Evolutionary conservation across 53 echinoderm and acorn worm genomes (phyloP).

Genomic region (Patiria pectinifera): DNA sequence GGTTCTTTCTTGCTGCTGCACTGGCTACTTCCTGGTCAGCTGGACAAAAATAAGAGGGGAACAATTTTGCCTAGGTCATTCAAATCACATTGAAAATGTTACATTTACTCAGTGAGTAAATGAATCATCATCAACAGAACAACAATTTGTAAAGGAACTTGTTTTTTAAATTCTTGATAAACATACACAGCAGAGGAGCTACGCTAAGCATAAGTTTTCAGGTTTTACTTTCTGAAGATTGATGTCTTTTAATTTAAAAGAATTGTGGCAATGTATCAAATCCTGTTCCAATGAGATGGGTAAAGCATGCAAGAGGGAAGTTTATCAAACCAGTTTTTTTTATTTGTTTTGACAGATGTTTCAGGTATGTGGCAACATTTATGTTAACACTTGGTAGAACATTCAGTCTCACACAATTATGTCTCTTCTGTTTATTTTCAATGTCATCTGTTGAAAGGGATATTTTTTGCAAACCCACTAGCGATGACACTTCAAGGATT

Average conservation of each 20-base stretch:
- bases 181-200: no score
- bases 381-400: background rate
- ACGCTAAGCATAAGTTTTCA: no score
- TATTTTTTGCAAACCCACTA: background rate
- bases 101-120: background rate
- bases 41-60: background rate
- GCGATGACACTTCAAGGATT: background rate
- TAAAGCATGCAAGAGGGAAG: background rate
- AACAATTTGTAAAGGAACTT: no score
- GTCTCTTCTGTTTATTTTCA: background rate
- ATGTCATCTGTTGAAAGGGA: background rate
- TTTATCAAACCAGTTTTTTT: background rate
- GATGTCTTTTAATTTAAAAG: no score
- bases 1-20: slow-evolving; percentile 9
- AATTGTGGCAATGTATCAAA: no score
- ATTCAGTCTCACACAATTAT: background rate
- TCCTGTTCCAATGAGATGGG: background rate
- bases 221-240: no score
- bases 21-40: background rate
- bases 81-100: background rate
- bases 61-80: background rate
- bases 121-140: no score
- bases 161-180: no score
- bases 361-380: background rate
- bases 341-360: background rate